These are phyloP conservation scores for Lycaon pictus DNA, from an alignment of 2,113 vertebrate genomes.

Conservation along the genomic window DNA sequence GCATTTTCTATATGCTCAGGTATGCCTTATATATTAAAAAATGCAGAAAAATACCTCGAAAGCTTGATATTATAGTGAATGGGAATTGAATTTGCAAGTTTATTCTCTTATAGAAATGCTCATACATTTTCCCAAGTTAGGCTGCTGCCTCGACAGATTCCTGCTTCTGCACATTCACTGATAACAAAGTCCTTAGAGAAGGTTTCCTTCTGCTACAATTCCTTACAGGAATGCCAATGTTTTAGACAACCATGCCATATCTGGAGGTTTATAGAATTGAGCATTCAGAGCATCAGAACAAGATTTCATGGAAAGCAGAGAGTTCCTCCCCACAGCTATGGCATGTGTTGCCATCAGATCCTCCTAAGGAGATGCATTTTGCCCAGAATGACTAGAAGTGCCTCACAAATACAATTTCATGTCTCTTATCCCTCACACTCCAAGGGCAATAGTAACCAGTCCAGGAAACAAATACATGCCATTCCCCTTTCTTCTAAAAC, in stretches of 20 bases:
- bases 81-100: neutral
- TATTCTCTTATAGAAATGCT: neutral
- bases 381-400: neutral
- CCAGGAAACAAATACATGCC: neutral
- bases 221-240: neutral
- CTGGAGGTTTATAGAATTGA: neutral
- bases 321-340: rapidly evolving
- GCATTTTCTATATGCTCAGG: neutral
- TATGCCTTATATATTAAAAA: neutral
- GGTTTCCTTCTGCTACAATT: neutral
- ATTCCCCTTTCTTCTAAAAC: neutral
- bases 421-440: neutral
- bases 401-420: neutral
- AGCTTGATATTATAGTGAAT: neutral
- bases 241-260: neutral
- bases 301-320: rapidly evolving
- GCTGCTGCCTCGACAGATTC: neutral
- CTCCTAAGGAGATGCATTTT: neutral
- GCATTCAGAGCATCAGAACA: neutral
- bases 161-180: neutral
- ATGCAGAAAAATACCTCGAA: neutral
- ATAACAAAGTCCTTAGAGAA: neutral
- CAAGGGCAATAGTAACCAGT: neutral
- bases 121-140: neutral
- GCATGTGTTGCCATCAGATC: neutral